Evolutionary conservation across 30 jellyfish, hydroid and myxozoan genomes (phyloP), one percentile per base, ranked within the genome.

Genomic region (Mastigias papua): DNA sequence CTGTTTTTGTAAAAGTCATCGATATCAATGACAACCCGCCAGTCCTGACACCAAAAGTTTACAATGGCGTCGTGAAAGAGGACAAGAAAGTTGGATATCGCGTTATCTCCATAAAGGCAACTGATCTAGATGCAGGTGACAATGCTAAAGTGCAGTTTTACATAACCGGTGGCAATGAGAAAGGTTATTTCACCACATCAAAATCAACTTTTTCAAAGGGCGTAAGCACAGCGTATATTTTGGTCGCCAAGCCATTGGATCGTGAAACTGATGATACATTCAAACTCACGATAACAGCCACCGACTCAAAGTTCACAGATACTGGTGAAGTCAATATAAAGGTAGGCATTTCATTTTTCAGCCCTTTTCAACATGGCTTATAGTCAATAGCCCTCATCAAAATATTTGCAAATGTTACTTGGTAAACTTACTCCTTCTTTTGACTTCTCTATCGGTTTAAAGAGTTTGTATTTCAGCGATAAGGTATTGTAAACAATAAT

Each of bases 111-210:
- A 86, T 95, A 26, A 46, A 62, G 64, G 99, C 99, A 0, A 87
- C 62, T 10, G 99, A 95, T 57, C 31, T 63, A 42, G 99, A 95
- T 81, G 97, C 99, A 5, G 99, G 99, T 30, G 99, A 95, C 71
- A 90, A 95, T 64, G 93, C 99, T 0, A 86, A 69, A 34, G 91
- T 95, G 16, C 78, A 87, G 65, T 95, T 91, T 65, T 95, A 78
- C 89, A 90, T 95, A 64, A 74, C 95, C 19, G 84, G 89, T 1
- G 99, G 99, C 33, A 95, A 95, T 68, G 97, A 86, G 26, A 82
- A 90, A 30, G 99, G 99, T 1, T 92, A 95, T 69, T 95, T 95
- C 81, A 84, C 87, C 72, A 95, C 98, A 57, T 78, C 95, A 48
- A 82, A 91, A 17, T 66, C 94, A 61, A 78, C 91, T 61, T 96